Conservation (phyloP, 2,797 vertebrate species). For the Labeo calbasu region DNA sequence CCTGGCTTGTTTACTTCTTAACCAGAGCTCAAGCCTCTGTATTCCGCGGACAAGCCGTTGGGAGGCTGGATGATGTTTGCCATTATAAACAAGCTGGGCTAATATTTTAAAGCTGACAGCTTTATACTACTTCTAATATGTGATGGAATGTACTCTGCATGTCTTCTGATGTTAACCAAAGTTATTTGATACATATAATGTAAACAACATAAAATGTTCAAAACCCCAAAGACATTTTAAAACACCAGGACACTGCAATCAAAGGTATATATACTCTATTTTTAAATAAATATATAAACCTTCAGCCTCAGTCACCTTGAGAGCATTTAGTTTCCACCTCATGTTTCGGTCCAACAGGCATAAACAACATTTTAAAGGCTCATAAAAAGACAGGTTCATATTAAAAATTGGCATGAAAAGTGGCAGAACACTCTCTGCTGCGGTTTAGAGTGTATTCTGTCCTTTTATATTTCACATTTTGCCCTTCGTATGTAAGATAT, state of each 20-base stretch:
- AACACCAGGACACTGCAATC: neutral
- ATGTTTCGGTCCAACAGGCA: constrained; percentile 25
- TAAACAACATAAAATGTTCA: constrained; percentile 28
- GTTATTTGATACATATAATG: constrained; percentile 17
- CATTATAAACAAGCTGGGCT: constrained; percentile 40
- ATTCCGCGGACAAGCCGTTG: constrained; percentile 67
- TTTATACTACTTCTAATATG: constrained; percentile 35
- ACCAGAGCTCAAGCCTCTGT: constrained; percentile 68
- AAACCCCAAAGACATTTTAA: constrained; percentile 9
- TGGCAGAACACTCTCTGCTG: constrained; percentile 14
- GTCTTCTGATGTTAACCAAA: constrained; percentile 35
- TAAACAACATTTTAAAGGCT: constrained; percentile 33
- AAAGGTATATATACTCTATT: constrained; percentile 9
- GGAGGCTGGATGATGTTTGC: constrained; percentile 28
- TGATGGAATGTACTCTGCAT: constrained; percentile 19
- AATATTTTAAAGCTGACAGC: constrained; percentile 45
- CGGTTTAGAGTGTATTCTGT: constrained; percentile 2
- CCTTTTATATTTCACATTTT: constrained; percentile 19
- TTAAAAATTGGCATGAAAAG: constrained; percentile 31
- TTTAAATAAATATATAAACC: neutral
- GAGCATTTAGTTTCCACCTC: constrained; percentile 18
- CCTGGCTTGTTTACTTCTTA: constrained; percentile 77
- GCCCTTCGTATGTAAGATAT: neutral
- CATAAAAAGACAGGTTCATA: constrained; percentile 40
- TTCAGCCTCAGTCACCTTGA: constrained; percentile 23